phyloP scores from a whole-genome alignment of 1,140 invertebrate species.

The Lethrus apterus region DNA sequence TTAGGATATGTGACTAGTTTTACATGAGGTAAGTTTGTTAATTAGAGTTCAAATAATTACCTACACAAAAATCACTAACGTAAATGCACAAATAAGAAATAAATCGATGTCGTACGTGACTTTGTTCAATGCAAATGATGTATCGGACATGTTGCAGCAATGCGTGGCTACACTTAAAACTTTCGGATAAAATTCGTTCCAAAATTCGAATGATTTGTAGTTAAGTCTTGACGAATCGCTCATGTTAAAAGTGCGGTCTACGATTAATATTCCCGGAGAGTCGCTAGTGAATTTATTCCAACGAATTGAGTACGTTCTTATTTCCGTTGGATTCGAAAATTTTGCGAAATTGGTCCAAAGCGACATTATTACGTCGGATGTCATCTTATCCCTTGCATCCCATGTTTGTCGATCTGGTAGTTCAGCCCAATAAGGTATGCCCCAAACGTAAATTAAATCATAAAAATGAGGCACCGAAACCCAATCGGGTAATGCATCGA shows the following conservation, averaged over 20 bases:
- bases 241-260: conserved; percentile 68
- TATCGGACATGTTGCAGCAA: conserved; percentile 55
- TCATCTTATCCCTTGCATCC: conserved; percentile 66
- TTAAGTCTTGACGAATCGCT: conserved; percentile 54
- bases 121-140: no score
- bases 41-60: no score
- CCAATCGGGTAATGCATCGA: conserved; percentile 61
- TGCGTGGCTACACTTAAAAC: conserved; percentile 58
- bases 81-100: no score
- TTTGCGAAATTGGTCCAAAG: conserved; percentile 69
- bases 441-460: conserved; percentile 71
- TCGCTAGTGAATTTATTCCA: conserved; percentile 60
- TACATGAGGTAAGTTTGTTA: no score
- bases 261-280: conserved; percentile 58
- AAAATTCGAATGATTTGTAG: conserved; percentile 69
- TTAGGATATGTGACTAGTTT: no score
- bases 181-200: conserved; percentile 73
- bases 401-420: conserved; percentile 48
- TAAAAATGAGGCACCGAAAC: conserved; percentile 69
- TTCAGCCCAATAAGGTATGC: conserved; percentile 58
- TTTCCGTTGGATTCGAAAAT: conserved; percentile 59
- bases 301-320: conserved; percentile 52
- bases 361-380: conserved; percentile 67
- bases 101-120: no score
- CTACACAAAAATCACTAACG: no score